A percentile compares a stretch with the other conserved stretches of the same genome.
phyloP scores from a whole-genome alignment of 2,113 vertebrate genomes.

The Oncorhynchus kisutch region DNA sequence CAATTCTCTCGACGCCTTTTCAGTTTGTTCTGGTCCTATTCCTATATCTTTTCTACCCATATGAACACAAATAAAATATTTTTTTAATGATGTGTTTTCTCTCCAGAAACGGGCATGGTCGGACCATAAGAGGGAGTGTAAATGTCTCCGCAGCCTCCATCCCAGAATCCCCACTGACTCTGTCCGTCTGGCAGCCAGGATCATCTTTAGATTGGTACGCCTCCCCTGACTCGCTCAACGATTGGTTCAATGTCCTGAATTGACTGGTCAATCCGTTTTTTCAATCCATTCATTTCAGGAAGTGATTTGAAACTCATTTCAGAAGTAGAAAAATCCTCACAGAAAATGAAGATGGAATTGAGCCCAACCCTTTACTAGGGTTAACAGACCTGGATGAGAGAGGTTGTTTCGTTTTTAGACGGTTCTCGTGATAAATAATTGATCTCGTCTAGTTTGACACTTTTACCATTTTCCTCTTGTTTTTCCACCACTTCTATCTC shows the following conservation, averaged over 20 bases:
- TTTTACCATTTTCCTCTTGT: neutral
- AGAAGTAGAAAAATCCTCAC: too few relatives aligned
- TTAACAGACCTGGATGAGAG: too few relatives aligned
- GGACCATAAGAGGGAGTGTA: slow-evolving; percentile 88
- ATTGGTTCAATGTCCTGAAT: too few relatives aligned
- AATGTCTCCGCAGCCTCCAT: slow-evolving; percentile 77
- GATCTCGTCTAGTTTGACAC: neutral
- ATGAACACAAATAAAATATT: neutral
- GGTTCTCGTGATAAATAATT: too few relatives aligned
- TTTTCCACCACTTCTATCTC: neutral
- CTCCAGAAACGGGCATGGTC: slow-evolving; percentile 87
- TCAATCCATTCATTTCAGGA: too few relatives aligned
- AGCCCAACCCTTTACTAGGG: too few relatives aligned
- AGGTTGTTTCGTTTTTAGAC: too few relatives aligned
- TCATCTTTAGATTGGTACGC: slow-evolving; percentile 87
- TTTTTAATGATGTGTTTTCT: neutral
- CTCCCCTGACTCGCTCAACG: slow-evolving; percentile 7
- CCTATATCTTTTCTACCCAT: neutral
- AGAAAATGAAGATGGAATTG: too few relatives aligned
- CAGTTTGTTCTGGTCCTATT: neutral
- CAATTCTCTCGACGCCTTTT: neutral
- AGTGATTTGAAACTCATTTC: too few relatives aligned
- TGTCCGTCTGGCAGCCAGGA: slow-evolving; percentile 84
- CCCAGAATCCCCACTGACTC: slow-evolving; percentile 89
- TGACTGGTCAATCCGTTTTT: too few relatives aligned